A percentile compares a stretch with the other conserved stretches of the same genome.
These are phyloP conservation scores for Glyphotaelius pellucidus DNA, from an alignment of 2,888 invertebrate species.

Conservation along the genomic window DNA sequence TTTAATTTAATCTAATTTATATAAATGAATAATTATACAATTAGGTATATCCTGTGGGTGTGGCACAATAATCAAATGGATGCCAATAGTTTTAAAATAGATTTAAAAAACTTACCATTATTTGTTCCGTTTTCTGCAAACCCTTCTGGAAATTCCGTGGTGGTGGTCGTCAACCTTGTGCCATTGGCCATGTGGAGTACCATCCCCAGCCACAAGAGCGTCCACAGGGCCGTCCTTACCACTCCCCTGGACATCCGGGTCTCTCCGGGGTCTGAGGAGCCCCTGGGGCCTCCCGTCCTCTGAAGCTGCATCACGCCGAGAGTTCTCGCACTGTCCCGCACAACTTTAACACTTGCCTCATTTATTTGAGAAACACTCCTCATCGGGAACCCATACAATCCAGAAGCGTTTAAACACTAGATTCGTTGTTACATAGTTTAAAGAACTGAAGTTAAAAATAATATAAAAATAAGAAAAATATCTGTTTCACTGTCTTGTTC, in stretches of 20 bases:
- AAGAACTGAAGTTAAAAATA: not conserved
- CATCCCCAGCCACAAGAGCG: constrained; percentile 46
- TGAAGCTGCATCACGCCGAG: constrained; percentile 27
- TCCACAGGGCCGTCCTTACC: constrained; percentile 46
- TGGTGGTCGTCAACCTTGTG: constrained; percentile 71
- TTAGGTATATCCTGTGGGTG: no score
- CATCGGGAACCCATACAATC: not conserved
- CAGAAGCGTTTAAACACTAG: not conserved
- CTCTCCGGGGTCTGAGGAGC: not conserved
- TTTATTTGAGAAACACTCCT: constrained; percentile 12
- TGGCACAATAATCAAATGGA: not conserved
- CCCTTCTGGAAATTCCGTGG: constrained; percentile 76
- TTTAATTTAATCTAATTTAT: no score
- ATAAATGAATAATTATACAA: no score
- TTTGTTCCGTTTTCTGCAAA: constrained; percentile 72
- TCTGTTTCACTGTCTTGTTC: not conserved
- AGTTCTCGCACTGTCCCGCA: constrained; percentile 15
- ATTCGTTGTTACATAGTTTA: not conserved
- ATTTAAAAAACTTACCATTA: constrained; percentile 59
- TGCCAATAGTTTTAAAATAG: not conserved
- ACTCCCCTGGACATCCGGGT: constrained; percentile 64
- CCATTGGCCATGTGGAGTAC: constrained; percentile 56
- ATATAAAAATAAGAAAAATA: no score
- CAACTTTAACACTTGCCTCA: constrained; percentile 32
- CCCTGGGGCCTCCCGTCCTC: not conserved